These are phyloP conservation scores for Pseudorasbora parva DNA, from an alignment of 2,113 vertebrate species.

Conservation along the genomic window DNA sequence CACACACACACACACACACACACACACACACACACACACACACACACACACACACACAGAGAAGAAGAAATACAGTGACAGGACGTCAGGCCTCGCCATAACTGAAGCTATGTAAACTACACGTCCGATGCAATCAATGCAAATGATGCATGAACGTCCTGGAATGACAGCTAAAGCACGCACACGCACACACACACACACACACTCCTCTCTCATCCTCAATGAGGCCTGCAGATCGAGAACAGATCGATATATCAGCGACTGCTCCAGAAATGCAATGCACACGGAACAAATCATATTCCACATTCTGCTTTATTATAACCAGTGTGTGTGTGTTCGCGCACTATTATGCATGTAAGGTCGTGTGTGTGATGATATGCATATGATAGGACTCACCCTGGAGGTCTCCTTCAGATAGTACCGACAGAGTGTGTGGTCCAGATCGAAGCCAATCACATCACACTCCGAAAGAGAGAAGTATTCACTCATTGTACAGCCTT, in stretches of 20 bases:
- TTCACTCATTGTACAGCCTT: conserved; percentile 75
- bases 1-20: too few relatives aligned
- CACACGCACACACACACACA: too few relatives aligned
- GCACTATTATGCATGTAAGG: not conserved
- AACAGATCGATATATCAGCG: not conserved
- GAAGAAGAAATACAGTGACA: not conserved
- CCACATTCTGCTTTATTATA: not conserved
- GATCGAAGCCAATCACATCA: conserved; percentile 89
- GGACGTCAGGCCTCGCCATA: not conserved
- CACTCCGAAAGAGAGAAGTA: conserved; percentile 84
- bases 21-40: too few relatives aligned
- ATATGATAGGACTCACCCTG: conserved; percentile 78
- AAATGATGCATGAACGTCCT: not conserved
- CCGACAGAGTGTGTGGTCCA: conserved; percentile 92
- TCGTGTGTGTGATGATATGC: not conserved
- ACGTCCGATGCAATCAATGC: not conserved
- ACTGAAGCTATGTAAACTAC: not conserved
- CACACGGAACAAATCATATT: not conserved
- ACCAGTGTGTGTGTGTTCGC: conserved; percentile 6
- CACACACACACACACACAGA: conserved; percentile 55
- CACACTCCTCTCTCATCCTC: not conserved
- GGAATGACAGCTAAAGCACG: not conserved
- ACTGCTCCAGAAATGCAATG: not conserved
- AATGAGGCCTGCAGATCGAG: not conserved
- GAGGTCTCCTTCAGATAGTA: conserved; percentile 87